phyloP scores from a whole-genome alignment of 2,888 invertebrate species.

The Euproctis similis region DNA sequence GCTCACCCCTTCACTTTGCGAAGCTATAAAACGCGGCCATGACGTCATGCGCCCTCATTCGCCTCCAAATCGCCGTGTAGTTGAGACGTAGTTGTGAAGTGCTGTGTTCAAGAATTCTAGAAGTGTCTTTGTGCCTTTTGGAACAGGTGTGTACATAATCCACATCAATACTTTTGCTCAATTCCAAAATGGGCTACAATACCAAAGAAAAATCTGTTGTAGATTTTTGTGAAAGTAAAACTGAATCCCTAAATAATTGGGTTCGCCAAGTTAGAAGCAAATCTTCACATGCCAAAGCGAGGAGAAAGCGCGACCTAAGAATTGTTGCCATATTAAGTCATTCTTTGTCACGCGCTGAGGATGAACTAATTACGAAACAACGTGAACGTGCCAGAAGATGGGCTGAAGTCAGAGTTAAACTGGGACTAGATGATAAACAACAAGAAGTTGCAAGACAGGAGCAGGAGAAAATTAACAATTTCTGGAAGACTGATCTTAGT shows the following conservation, averaged over 20 bases:
- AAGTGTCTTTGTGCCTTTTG: conserved; percentile 54
- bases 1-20: conserved; percentile 27
- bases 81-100: conserved; percentile 50
- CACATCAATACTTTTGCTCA: conserved; percentile 49
- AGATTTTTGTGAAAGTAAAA: conserved; percentile 74
- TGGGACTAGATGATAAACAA: conserved; percentile 62
- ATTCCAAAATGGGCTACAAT: conserved; percentile 56
- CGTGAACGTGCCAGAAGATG: conserved; percentile 77
- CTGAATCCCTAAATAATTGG: conserved; percentile 77
- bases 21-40: conserved; percentile 45
- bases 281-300: conserved; percentile 73
- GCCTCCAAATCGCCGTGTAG: conserved; percentile 36
- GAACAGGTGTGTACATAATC: conserved; percentile 71
- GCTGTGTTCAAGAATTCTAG: conserved; percentile 47
- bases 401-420: conserved; percentile 72
- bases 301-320: conserved; percentile 77
- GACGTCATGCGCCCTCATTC: conserved; percentile 55
- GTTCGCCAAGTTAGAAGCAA: conserved; percentile 79
- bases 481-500: conserved; percentile 78
- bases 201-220: conserved; percentile 61
- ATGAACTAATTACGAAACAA: conserved; percentile 77
- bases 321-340: conserved; percentile 79
- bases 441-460: conserved; percentile 61
- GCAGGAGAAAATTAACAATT: conserved; percentile 61
- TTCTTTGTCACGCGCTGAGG: conserved; percentile 76